phyloP scores from a whole-genome alignment of 2,113 vertebrate genomes.

The Carettochelys insculpta region DNA sequence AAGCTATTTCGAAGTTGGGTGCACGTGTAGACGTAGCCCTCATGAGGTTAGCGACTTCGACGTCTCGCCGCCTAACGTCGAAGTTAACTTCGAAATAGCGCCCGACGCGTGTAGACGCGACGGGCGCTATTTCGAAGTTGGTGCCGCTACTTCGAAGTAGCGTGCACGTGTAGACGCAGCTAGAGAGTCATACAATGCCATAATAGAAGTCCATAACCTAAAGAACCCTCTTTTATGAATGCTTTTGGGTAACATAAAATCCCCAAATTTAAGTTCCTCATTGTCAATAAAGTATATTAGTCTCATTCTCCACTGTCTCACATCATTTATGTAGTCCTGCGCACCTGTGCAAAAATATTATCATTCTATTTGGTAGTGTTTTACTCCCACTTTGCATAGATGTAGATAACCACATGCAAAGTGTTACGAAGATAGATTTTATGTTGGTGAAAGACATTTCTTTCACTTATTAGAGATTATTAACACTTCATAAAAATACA shows the following conservation, averaged over 20 bases:
- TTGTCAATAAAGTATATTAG: not conserved
- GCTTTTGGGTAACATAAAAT: not conserved
- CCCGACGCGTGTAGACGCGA: no score
- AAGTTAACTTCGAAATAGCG: no score
- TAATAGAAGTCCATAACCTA: not conserved
- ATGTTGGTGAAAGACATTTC: constrained; percentile 16
- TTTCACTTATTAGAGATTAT: constrained; percentile 50
- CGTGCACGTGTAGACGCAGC: no score
- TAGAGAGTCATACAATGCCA: not conserved
- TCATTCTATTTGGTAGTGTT: not conserved
- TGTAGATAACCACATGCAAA: not conserved
- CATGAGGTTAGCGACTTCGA: no score
- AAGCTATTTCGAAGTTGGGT: no score
- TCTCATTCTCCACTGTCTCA: not conserved
- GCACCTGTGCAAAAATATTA: not conserved
- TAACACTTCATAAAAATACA: constrained; percentile 54
- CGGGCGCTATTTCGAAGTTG: no score
- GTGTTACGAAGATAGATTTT: not conserved
- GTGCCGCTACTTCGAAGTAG: no score
- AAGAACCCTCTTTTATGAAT: not conserved
- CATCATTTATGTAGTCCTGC: not conserved
- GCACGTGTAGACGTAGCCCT: no score
- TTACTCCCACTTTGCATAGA: not conserved
- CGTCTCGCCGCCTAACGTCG: no score
- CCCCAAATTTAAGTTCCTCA: not conserved